Evolutionary conservation across 2,113 vertebrate species (phyloP).

Genomic region (Bostrychus sinensis): DNA sequence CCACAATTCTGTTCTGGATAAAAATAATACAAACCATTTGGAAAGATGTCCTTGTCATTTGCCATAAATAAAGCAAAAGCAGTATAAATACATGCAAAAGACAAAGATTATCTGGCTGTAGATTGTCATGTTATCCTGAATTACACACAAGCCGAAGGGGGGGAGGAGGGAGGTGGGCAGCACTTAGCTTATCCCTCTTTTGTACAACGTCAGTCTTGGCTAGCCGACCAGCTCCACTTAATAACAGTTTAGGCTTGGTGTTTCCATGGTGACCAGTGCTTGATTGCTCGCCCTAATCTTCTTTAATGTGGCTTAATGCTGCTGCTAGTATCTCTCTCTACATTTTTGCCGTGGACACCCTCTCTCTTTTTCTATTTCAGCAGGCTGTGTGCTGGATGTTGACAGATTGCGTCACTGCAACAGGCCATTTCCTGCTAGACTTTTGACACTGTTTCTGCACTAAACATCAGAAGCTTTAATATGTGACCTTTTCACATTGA

Average conservation of each 20-base stretch:
- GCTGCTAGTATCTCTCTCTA: conserved; percentile 55
- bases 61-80: conserved; percentile 61
- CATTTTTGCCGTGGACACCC: conserved; percentile 33
- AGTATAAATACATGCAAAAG: conserved; percentile 67
- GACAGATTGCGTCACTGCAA: conserved; percentile 15
- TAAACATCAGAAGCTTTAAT: neutral
- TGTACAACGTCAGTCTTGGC: conserved; percentile 69
- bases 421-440: conserved; percentile 21
- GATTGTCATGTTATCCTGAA: conserved; percentile 67
- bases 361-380: neutral
- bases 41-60: conserved; percentile 1
- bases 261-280: conserved; percentile 73
- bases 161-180: conserved; percentile 36
- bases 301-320: conserved; percentile 81
- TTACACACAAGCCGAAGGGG: conserved; percentile 51
- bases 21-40: conserved; percentile 9
- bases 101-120: conserved; percentile 73
- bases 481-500: neutral
- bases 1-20: conserved; percentile 5
- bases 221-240: conserved; percentile 66
- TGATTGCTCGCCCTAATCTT: conserved; percentile 81
- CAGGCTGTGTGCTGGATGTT: conserved; percentile 5
- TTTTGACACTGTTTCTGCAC: neutral
- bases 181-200: conserved; percentile 68
- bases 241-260: conserved; percentile 72